Base-by-base conservation (phyloP, 1,140 invertebrate species). In the Bradynema listronoti region DNA sequence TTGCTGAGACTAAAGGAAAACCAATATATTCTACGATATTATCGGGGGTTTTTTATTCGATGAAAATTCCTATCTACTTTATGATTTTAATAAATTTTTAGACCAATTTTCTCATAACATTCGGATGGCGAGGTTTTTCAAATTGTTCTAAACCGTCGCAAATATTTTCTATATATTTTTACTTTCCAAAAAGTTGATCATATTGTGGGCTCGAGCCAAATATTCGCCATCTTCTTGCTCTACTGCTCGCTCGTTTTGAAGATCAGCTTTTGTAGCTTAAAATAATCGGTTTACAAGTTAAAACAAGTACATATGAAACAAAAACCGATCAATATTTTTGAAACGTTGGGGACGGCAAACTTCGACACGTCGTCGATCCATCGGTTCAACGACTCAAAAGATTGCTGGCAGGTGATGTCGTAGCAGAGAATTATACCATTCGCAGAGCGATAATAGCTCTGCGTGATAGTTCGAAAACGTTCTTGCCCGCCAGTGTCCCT, bases 331-430 rank as follows among this genome's bases (percentile, higher is more conserved):
- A 95, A 80, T 43, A 91, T 84, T 54, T 92, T 84, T 34, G 90
- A 84, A 16, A 92, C 88, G 81, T 90, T 88, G 24, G 87, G 87
- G 16, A 89, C 89, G 46, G 91, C 90, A 77, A 93, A 94, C 72
- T 86, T 84, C 71, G 88, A 83, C 2, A 94, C 89, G 83, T 95
- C 91, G 74, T 94, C 90, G 58, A 94, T 86, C 91, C 91, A 95
- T 77, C 88, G 85, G 78, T 88, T 85, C 53, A 93, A 80, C 68
- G 86, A 90, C 49, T 91, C 82, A 81, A 93, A 94, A 50, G 89
- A 88, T 36, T 88, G 85, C 60, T 87, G 82, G 73, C 91, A 92
- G 65, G 90, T 92, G 59, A 93, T 90, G 79, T 94, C 91, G 82
- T 93, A 94, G 50, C 91, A 90, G n/a, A 77, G 56, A 36, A 84